Evolutionary conservation across 2,113 vertebrate genomes (phyloP).

Genomic region (Marmota monax): DNA sequence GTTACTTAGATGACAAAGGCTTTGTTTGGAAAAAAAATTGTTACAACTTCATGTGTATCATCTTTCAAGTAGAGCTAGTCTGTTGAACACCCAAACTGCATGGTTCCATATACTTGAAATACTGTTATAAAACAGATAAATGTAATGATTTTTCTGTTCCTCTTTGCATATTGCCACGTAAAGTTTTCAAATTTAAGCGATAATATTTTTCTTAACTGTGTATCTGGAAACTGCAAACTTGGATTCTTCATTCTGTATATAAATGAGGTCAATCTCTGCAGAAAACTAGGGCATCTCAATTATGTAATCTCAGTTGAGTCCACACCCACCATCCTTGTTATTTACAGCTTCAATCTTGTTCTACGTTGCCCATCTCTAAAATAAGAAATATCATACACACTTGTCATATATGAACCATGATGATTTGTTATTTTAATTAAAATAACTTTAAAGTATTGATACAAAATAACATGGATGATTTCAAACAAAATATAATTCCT

Average conservation of each 20-base stretch:
- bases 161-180: not conserved
- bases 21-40: conserved; percentile 22
- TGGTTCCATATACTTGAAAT: conserved; percentile 9
- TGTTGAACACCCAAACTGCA: not conserved
- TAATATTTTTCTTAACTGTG: conserved; percentile 24
- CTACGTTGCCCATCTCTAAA: not conserved
- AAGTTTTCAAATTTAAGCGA: conserved; percentile 12
- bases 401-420: conserved; percentile 4
- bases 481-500: conserved; percentile 40
- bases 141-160: not conserved
- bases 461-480: not conserved
- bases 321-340: not conserved
- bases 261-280: conserved; percentile 61
- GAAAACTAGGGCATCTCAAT: conserved; percentile 58
- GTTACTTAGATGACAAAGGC: not conserved
- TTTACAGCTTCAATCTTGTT: conserved; percentile 54
- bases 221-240: not conserved
- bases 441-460: not conserved
- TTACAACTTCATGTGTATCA: not conserved
- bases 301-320: conserved; percentile 21
- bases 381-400: not conserved
- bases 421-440: conserved; percentile 64
- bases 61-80: not conserved
- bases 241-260: not conserved
- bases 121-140: not conserved